These are phyloP conservation scores for Deilephila porcellus DNA, from an alignment of 2,888 invertebrate species.

Conservation along the genomic window DNA sequence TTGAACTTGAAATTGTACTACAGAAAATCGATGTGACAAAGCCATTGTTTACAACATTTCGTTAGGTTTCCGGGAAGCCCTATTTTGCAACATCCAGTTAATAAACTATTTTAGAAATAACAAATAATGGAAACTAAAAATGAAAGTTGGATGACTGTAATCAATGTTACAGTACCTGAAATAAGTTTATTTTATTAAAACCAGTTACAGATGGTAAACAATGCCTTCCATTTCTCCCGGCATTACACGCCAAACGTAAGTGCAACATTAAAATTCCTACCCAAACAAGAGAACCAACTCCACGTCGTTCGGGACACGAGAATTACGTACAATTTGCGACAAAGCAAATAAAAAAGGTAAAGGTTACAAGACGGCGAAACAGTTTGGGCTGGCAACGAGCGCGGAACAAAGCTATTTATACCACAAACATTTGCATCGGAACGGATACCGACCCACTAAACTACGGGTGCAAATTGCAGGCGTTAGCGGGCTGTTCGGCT, in stretches of 20 bases:
- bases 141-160: too few species aligned
- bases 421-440: slow-evolving; percentile 19
- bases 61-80: too few species aligned
- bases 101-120: too few species aligned
- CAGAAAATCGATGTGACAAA: too few species aligned
- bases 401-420: slow-evolving; percentile 25
- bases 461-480: background rate
- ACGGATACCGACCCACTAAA: slow-evolving; percentile 6
- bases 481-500: slow-evolving; percentile 7
- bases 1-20: background rate
- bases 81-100: too few species aligned
- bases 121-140: too few species aligned
- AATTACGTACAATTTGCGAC: slow-evolving; percentile 22
- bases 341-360: slow-evolving; percentile 24
- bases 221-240: background rate
- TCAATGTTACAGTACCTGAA: too few species aligned
- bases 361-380: slow-evolving; percentile 19
- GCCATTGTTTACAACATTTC: too few species aligned
- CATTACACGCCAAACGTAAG: background rate
- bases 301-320: background rate
- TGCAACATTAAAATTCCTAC: slow-evolving; percentile 3
- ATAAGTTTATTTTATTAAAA: too few species aligned
- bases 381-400: slow-evolving; percentile 19
- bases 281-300: background rate
- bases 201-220: background rate